These are phyloP conservation scores for Nanorana parkeri DNA, from an alignment of 2,113 vertebrate genomes.

Conservation along the genomic window DNA sequence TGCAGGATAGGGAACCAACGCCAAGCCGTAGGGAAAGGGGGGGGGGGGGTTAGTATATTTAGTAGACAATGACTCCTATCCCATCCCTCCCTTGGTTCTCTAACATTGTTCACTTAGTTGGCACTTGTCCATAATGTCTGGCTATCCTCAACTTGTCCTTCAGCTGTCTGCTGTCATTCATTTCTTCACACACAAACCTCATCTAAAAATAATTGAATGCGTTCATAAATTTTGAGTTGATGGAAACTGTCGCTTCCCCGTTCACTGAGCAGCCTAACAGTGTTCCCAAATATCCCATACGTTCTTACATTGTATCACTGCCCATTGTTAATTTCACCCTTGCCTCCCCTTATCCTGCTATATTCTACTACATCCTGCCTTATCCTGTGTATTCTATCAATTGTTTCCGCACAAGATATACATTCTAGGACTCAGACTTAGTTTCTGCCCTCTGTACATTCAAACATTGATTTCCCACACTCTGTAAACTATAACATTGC, in stretches of 20 bases:
- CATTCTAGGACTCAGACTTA: background rate
- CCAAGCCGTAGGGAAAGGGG: constrained; percentile 37
- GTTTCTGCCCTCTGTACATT: too few relatives aligned
- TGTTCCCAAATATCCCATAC: background rate
- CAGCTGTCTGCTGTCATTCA: too few relatives aligned
- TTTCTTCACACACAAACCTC: too few relatives aligned
- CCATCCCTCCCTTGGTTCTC: background rate
- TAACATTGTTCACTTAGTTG: background rate
- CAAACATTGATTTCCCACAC: too few relatives aligned
- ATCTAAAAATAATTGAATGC: too few relatives aligned
- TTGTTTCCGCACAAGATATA: background rate
- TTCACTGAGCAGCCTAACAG: too few relatives aligned
- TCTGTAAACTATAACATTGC: too few relatives aligned
- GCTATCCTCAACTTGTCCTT: too few relatives aligned
- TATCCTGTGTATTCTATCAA: background rate
- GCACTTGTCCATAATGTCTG: too few relatives aligned
- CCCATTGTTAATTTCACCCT: background rate
- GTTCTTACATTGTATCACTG: background rate
- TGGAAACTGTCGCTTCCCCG: too few relatives aligned
- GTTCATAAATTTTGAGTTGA: too few relatives aligned
- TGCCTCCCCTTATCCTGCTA: background rate
- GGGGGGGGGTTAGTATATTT: constrained; percentile 10
- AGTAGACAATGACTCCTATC: background rate
- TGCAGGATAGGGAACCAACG: constrained; percentile 1
- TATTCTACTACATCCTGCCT: too few relatives aligned